Base-by-base conservation (phyloP, 2,113 vertebrate genomes). In the Phocoena phocoena region DNA sequence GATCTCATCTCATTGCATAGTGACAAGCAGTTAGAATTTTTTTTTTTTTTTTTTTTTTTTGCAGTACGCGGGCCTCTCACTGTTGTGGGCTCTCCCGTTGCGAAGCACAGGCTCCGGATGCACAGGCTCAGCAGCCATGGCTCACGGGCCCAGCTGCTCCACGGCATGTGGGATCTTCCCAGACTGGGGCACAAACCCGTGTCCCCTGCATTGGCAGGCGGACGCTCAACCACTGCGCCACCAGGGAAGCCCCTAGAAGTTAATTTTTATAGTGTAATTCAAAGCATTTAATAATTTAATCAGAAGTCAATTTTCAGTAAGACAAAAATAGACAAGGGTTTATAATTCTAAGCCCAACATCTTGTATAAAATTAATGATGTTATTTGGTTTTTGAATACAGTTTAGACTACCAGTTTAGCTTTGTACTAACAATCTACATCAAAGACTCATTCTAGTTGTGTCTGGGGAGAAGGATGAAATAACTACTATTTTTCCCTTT, bases 251-350 rank as follows among this genome's bases (percentile, higher is more conserved):
- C 44, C 9, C 2, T 47, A 47, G n/a, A 92, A 92, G 62, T 76
- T 55, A 67, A 77, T 92, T 91, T 96, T 93, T 92, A 68, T 0
- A 84, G 44, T 47, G 94, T 80, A 92, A 63, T 88, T 86, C 8
- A 87, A 90, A 91, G 63, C 26, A 88, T 65, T 79, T n/a, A 85
- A 79, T 92, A 85, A 88, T 76, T 18, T 79, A 85, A 91, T 86
- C 12, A 82, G 92, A 92, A 95, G 18, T 9, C 23, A 73, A 38
- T 60, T 93, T 92, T 95, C 20, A 44, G 31, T 87, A 76, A 87
- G 17, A 50, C 38, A 97, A 25, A 94, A 86, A 85, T 68, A 74
- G 55, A 92, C 2, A 36, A 15, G 2, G 6, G 5, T 21, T 89
- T 55, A 65, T 71, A 84, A 79, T 62, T 79, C 53, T 20, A 93